These are phyloP conservation scores for Heliconius erato DNA, from an alignment of 2,888 invertebrate genomes.

Conservation along the genomic window DNA sequence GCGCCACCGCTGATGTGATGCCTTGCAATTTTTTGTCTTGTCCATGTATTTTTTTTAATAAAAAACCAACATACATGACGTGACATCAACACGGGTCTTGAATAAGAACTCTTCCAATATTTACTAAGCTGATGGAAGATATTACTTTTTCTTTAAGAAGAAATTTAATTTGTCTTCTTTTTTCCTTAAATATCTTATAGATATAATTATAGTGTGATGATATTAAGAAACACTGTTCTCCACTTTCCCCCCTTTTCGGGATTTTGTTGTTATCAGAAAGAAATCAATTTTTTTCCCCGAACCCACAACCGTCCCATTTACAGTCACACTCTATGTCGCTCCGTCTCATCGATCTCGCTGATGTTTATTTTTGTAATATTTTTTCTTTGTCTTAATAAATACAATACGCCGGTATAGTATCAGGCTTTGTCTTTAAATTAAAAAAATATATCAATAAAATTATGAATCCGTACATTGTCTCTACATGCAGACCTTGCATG, in stretches of 20 bases:
- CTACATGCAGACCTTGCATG: background rate
- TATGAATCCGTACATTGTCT: background rate
- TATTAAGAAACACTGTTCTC: too few relatives aligned
- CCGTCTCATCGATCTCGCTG: too few relatives aligned
- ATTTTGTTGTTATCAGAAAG: too few relatives aligned
- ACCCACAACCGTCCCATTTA: too few relatives aligned
- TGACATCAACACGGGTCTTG: conserved; percentile 23
- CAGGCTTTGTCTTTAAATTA: too few relatives aligned
- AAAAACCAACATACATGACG: background rate
- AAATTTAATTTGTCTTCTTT: background rate
- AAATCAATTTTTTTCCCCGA: too few relatives aligned
- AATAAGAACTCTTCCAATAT: conserved; percentile 27
- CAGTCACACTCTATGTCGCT: too few relatives aligned
- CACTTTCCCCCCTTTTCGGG: too few relatives aligned
- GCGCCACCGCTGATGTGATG: conserved; percentile 47
- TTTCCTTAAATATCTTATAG: background rate
- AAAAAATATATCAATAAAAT: background rate
- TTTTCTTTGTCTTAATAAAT: too few relatives aligned
- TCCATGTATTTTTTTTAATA: background rate
- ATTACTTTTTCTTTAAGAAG: background rate
- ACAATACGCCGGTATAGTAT: too few relatives aligned
- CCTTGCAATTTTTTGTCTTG: conserved; percentile 31
- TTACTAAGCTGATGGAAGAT: conserved; percentile 2
- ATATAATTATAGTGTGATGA: too few relatives aligned
- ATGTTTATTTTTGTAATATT: too few relatives aligned